Conservation (phyloP, 1,140 invertebrate genomes). For the Lerema accius region DNA sequence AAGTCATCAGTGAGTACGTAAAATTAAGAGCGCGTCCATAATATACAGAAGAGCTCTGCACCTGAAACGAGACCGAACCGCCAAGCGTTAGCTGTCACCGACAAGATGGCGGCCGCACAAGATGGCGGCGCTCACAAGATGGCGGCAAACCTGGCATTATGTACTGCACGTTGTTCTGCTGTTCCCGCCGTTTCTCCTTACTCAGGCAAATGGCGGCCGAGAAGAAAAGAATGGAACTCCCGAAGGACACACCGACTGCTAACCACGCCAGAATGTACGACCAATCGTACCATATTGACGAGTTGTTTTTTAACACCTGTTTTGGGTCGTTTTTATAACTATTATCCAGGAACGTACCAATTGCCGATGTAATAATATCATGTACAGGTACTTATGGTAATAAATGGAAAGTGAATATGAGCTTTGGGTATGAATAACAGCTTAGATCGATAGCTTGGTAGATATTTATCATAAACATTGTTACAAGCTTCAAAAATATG, state of each 20-base stretch:
- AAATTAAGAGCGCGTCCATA: slow-evolving; percentile 39
- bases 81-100: slow-evolving; percentile 68
- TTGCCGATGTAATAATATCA: too few species aligned
- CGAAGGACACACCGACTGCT: slow-evolving; percentile 89
- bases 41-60: slow-evolving; percentile 50
- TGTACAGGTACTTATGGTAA: too few species aligned
- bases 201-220: slow-evolving; percentile 90
- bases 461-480: too few species aligned
- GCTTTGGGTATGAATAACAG: too few species aligned
- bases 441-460: too few species aligned
- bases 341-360: too few species aligned
- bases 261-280: slow-evolving; percentile 93
- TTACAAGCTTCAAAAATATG: too few species aligned
- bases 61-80: slow-evolving; percentile 57
- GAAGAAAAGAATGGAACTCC: slow-evolving; percentile 90
- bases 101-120: slow-evolving; percentile 56
- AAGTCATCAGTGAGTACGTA: slow-evolving; percentile 27
- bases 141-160: slow-evolving; percentile 91
- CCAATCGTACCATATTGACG: slow-evolving; percentile 90
- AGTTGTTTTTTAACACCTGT: slow-evolving; percentile 89
- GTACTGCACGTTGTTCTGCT: slow-evolving; percentile 92
- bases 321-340: slow-evolving; percentile 25
- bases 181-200: slow-evolving; percentile 86
- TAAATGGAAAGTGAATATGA: too few species aligned
- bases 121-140: slow-evolving; percentile 56